These are phyloP conservation scores for Enoplosus armatus DNA, from an alignment of 2,797 vertebrate species.

Conservation along the genomic window DNA sequence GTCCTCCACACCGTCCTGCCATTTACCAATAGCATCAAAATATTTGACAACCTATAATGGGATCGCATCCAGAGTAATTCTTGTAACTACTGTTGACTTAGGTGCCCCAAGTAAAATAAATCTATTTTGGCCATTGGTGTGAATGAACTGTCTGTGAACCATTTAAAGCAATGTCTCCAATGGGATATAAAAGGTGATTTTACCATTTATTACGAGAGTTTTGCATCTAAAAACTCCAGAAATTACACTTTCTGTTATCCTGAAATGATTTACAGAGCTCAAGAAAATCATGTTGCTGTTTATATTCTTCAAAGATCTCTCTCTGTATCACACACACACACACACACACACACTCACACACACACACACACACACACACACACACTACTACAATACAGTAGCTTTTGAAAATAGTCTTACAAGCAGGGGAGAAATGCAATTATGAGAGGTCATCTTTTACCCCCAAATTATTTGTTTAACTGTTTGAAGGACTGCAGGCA, in stretches of 20 bases:
- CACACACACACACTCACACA: slow-evolving; percentile 33
- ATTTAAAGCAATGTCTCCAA: slow-evolving; percentile 60
- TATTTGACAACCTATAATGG: slow-evolving; percentile 85
- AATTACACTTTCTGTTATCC: slow-evolving; percentile 49
- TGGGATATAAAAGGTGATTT: slow-evolving; percentile 44
- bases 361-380: slow-evolving; percentile 35
- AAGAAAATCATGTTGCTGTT: slow-evolving; percentile 51
- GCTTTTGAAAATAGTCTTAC: slow-evolving; percentile 55
- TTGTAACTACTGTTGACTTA: slow-evolving; percentile 84
- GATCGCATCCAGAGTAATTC: slow-evolving; percentile 77
- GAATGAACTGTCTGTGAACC: slow-evolving; percentile 83
- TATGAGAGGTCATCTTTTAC: slow-evolving; percentile 53
- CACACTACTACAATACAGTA: slow-evolving; percentile 30
- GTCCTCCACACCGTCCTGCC: slow-evolving; percentile 70
- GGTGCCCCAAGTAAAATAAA: slow-evolving; percentile 85
- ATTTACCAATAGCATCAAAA: slow-evolving; percentile 84
- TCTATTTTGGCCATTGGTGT: slow-evolving; percentile 79
- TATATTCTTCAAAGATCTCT: slow-evolving; percentile 52
- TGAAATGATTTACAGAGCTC: slow-evolving; percentile 42
- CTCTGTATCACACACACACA: slow-evolving; percentile 22
- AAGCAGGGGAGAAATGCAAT: slow-evolving; percentile 49
- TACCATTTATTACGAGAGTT: slow-evolving; percentile 31
- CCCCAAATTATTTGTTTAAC: slow-evolving; percentile 64
- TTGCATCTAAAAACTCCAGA: slow-evolving; percentile 15
- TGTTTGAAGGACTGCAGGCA: slow-evolving; percentile 48